Conservation (phyloP, 23 tunicate genomes). For the Trididemnum clinides region DNA sequence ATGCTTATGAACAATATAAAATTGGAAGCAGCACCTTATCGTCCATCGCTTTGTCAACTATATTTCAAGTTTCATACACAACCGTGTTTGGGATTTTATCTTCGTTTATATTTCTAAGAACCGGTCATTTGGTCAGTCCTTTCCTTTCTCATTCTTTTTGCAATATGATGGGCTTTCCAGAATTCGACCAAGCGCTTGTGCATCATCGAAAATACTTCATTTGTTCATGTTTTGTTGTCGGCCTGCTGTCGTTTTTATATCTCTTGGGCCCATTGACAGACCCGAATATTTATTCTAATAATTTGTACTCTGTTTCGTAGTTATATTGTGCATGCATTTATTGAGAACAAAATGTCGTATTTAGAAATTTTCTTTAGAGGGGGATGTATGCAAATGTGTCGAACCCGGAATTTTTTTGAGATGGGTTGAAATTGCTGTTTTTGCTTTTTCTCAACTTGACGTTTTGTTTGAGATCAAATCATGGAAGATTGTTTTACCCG, state of each 20-base stretch:
- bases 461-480: too few species aligned
- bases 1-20: constrained; percentile 77
- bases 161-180: constrained; percentile 95
- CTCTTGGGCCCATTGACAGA: constrained; percentile 53
- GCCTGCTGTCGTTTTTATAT: constrained; percentile 50
- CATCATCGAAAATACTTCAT: constrained; percentile 35
- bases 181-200: constrained; percentile 59
- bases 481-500: too few species aligned
- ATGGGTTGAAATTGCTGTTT: too few species aligned
- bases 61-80: constrained; percentile 83
- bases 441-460: too few species aligned
- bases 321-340: too few species aligned
- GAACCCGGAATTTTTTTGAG: too few species aligned
- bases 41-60: constrained; percentile 58
- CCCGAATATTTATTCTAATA: constrained; percentile 44
- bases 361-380: too few species aligned
- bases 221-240: constrained; percentile 54
- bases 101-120: constrained; percentile 71
- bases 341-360: too few species aligned
- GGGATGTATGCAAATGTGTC: too few species aligned
- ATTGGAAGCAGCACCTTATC: constrained; percentile 39
- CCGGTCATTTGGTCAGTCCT: constrained; percentile 82
- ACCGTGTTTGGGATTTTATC: constrained; percentile 79
- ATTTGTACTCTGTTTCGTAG: too few species aligned
- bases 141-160: constrained; percentile 78